Conservation (phyloP, 1,140 invertebrate genomes). For the Pseudomyrmex concolor region DNA sequence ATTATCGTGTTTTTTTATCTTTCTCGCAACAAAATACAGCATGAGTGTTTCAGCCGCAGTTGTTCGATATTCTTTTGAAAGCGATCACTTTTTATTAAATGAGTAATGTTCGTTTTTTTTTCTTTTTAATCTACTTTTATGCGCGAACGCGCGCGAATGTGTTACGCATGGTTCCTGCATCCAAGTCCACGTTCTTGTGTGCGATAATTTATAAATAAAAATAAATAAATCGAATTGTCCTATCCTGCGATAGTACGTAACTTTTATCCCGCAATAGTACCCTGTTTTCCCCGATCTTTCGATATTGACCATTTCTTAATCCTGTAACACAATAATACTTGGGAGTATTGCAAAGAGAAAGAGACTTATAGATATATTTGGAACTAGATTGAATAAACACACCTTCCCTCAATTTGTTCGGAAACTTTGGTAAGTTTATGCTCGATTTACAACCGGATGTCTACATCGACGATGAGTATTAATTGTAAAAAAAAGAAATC, state of each 20-base stretch:
- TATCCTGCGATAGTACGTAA: slow-evolving; percentile 8
- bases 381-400: slow-evolving; percentile 25
- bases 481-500: slow-evolving; percentile 3
- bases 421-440: slow-evolving; percentile 47
- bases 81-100: slow-evolving; percentile 8
- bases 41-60: slow-evolving; percentile 4
- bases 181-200: slow-evolving; percentile 49
- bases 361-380: slow-evolving; percentile 13
- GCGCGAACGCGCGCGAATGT: background rate
- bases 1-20: slow-evolving; percentile 15
- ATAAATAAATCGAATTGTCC: slow-evolving; percentile 57
- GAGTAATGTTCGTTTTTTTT: background rate
- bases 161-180: slow-evolving; percentile 24
- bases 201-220: slow-evolving; percentile 63
- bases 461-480: background rate
- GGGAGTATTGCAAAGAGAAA: background rate
- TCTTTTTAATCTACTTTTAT: slow-evolving; percentile 3
- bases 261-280: no score
- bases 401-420: slow-evolving; percentile 2
- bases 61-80: background rate
- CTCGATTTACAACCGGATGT: background rate
- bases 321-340: background rate
- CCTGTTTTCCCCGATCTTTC: background rate
- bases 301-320: background rate
- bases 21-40: background rate